Conservation (phyloP, 1,140 invertebrate genomes). For the Meteorus sp. region DNA sequence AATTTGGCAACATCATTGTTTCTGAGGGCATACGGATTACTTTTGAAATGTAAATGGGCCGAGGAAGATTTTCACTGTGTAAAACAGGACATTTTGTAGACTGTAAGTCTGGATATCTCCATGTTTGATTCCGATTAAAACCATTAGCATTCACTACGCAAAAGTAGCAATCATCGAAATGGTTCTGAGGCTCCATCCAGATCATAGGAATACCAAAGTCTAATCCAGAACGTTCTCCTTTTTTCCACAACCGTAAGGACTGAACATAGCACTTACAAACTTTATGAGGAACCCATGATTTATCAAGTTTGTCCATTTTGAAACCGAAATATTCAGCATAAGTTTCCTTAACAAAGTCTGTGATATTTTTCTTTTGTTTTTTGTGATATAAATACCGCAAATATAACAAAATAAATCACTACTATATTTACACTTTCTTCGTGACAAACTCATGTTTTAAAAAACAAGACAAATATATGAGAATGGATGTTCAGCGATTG, state of each 20-base stretch:
- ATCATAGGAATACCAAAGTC: conserved; percentile 32
- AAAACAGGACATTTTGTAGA: conserved; percentile 15
- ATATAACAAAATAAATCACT: conserved; percentile 16
- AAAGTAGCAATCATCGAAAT: conserved; percentile 35
- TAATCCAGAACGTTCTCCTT: conserved; percentile 26
- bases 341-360: conserved; percentile 21
- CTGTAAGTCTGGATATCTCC: conserved; percentile 11
- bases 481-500: conserved; percentile 8
- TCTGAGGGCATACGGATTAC: conserved; percentile 10
- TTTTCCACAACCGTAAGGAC: conserved; percentile 27
- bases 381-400: conserved; percentile 20
- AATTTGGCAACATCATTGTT: conserved; percentile 1
- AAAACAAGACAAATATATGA: conserved; percentile 15
- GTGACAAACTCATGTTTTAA: conserved; percentile 18
- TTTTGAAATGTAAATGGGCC: conserved; percentile 18
- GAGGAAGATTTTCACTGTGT: conserved; percentile 11
- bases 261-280: conserved; percentile 32
- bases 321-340: conserved; percentile 24
- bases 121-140: conserved; percentile 14
- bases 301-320: conserved; percentile 29
- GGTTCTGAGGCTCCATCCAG: conserved; percentile 33
- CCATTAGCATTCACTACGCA: conserved; percentile 27
- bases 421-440: conserved; percentile 16
- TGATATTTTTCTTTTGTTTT: conserved; percentile 22
- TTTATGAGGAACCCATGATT: conserved; percentile 31